Percentiles rank a stretch among this genome's conserved stretches.
These are phyloP conservation scores for Kryptolebias marmoratus DNA, from an alignment of 2,113 vertebrate species.

Conservation along the genomic window DNA sequence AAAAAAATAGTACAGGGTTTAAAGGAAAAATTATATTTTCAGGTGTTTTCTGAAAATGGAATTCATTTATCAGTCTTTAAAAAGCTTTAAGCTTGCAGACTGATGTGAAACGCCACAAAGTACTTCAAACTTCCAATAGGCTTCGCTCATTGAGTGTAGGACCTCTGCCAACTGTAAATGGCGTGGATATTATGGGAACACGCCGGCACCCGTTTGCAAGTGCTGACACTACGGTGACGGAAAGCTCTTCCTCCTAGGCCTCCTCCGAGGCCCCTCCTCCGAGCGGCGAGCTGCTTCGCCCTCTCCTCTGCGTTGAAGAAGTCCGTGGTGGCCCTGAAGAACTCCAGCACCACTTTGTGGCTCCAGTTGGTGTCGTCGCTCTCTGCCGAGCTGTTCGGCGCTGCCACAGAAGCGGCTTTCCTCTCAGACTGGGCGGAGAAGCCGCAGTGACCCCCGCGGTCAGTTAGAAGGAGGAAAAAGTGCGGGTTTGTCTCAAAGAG, in stretches of 20 bases:
- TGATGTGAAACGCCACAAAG: not conserved
- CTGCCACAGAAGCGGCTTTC: not conserved
- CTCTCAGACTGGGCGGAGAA: conserved; percentile 72
- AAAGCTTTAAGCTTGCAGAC: not conserved
- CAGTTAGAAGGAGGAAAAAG: conserved; percentile 84
- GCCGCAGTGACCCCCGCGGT: conserved; percentile 81
- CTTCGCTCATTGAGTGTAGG: conserved; percentile 81
- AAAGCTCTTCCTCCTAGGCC: conserved; percentile 63
- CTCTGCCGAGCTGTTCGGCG: conserved; percentile 10
- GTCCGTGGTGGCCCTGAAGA: conserved; percentile 83
- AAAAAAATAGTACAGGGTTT: not conserved
- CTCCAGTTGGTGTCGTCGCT: conserved; percentile 74
- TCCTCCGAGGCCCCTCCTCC: conserved; percentile 73
- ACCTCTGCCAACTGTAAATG: conserved; percentile 86
- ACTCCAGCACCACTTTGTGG: conserved; percentile 82
- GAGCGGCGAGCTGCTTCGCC: conserved; percentile 71
- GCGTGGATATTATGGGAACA: conserved; percentile 85
- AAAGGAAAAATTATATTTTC: not conserved
- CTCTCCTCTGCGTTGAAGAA: conserved; percentile 84
- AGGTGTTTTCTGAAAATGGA: not conserved
- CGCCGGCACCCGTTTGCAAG: conserved; percentile 76
- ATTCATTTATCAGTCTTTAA: not conserved
- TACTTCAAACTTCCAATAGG: conserved; percentile 17
- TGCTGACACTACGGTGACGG: conserved; percentile 79
- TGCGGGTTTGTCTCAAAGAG: conserved; percentile 87